These are phyloP conservation scores for Drosophila quadrilineata DNA, from an alignment of 1,140 invertebrate genomes.

Conservation along the genomic window DNA sequence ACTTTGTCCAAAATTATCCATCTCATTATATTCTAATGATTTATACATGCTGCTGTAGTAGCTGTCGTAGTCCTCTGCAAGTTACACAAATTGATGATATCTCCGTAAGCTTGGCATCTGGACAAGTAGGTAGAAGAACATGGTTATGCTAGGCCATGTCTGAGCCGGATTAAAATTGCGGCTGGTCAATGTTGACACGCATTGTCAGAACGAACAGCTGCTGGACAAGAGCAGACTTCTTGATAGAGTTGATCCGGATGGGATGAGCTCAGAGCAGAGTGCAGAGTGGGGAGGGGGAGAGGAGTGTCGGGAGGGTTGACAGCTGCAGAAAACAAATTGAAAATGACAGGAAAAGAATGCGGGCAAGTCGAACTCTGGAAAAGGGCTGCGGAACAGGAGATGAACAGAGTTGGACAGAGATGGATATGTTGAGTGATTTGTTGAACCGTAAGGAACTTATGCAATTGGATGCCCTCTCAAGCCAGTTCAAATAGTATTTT, in stretches of 20 bases:
- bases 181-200: neutral
- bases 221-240: slow-evolving; percentile 1
- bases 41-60: no score
- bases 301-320: neutral
- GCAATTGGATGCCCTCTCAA: neutral
- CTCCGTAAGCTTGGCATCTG: neutral
- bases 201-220: slow-evolving; percentile 1
- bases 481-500: neutral
- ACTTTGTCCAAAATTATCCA: no score
- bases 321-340: slow-evolving; percentile 11
- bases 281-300: neutral
- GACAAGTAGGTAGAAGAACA: neutral
- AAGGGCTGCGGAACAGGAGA: neutral
- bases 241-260: no score
- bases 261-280: no score
- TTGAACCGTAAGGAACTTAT: neutral
- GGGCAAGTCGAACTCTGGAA: neutral
- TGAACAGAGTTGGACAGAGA: neutral
- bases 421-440: neutral
- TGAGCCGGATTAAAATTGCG: slow-evolving; percentile 10
- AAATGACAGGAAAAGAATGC: slow-evolving; percentile 2
- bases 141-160: slow-evolving; percentile 10
- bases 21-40: no score
- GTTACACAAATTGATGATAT: no score
- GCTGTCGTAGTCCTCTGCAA: no score